Evolutionary conservation across 1,140 invertebrate species (phyloP).

Genomic region (Saccostrea cuccullata): DNA sequence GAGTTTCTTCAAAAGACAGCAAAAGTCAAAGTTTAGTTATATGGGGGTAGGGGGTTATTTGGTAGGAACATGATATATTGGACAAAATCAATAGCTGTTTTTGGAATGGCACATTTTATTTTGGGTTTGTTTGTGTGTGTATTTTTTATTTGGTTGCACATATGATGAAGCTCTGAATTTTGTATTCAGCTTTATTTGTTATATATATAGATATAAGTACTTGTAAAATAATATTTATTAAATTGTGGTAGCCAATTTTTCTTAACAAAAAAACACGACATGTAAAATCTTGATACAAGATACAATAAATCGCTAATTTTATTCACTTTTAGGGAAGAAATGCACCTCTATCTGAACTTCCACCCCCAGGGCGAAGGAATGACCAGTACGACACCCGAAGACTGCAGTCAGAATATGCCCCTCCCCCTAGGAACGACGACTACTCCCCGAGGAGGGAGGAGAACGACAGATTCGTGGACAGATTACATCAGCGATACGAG

Average conservation of each 20-base stretch:
- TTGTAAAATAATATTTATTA: too few relatives aligned
- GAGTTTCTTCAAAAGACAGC: not conserved
- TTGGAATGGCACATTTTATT: not conserved
- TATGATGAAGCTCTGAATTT: too few relatives aligned
- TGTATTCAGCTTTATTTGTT: too few relatives aligned
- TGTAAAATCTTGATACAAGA: not conserved
- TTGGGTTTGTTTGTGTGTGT: not conserved
- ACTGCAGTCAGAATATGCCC: conserved; percentile 15
- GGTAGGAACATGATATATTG: not conserved
- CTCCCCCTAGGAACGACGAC: conserved; percentile 27
- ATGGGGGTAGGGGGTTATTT: not conserved
- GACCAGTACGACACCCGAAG: not conserved
- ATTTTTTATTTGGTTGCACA: too few relatives aligned
- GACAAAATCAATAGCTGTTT: not conserved
- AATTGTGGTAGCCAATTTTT: not conserved
- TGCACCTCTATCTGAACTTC: not conserved
- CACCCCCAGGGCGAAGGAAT: not conserved
- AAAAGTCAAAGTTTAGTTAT: not conserved
- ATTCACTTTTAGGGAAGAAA: not conserved
- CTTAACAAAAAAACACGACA: not conserved
- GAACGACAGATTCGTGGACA: not conserved
- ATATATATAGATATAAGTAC: too few relatives aligned
- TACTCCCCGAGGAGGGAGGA: conserved; percentile 13
- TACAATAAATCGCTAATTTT: not conserved
- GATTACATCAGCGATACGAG: not conserved